Percentiles rank a stretch among this genome's conserved stretches.
Evolutionary conservation across 2,113 vertebrate genomes (phyloP).

Genomic region (Chrysochloris asiatica): DNA sequence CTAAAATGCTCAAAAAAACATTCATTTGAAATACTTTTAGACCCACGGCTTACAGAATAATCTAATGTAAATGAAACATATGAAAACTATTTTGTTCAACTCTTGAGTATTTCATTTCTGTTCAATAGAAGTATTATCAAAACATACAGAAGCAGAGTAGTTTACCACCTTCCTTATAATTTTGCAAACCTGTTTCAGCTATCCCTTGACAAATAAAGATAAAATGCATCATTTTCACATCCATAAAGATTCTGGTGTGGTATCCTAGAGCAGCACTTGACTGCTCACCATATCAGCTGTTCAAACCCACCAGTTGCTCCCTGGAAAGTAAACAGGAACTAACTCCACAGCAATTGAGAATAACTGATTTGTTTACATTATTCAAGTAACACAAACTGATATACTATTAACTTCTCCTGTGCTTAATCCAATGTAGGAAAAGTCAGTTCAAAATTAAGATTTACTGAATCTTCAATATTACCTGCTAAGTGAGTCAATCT

Average conservation of each 20-base stretch:
- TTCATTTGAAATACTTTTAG: conserved; percentile 15
- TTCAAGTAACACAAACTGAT: conserved; percentile 12
- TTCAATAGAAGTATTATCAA: conserved; percentile 13
- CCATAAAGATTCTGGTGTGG: not conserved
- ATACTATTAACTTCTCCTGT: conserved; percentile 4
- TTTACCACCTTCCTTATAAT: conserved; percentile 44
- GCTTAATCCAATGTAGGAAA: conserved; percentile 37
- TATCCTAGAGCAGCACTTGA: too few relatives aligned
- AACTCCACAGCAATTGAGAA: too few relatives aligned
- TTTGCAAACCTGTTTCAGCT: conserved; percentile 10
- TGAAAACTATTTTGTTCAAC: not conserved
- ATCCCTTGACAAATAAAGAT: not conserved
- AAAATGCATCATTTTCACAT: not conserved
- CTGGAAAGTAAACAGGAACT: too few relatives aligned
- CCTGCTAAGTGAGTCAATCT: conserved; percentile 5
- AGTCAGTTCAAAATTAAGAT: conserved; percentile 46
- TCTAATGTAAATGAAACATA: not conserved
- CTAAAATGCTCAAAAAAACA: conserved; percentile 37
- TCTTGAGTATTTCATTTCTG: conserved; percentile 7
- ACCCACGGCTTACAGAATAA: not conserved
- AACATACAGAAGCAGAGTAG: conserved; percentile 24
- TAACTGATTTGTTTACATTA: too few relatives aligned
- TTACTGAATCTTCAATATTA: conserved; percentile 11
- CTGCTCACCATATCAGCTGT: too few relatives aligned
- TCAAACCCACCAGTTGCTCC: too few relatives aligned